Percentiles rank a stretch among this genome's conserved stretches.
Conservation (phyloP, 2,888 invertebrate genomes). For the Caenorhabditis plicata region DNA sequence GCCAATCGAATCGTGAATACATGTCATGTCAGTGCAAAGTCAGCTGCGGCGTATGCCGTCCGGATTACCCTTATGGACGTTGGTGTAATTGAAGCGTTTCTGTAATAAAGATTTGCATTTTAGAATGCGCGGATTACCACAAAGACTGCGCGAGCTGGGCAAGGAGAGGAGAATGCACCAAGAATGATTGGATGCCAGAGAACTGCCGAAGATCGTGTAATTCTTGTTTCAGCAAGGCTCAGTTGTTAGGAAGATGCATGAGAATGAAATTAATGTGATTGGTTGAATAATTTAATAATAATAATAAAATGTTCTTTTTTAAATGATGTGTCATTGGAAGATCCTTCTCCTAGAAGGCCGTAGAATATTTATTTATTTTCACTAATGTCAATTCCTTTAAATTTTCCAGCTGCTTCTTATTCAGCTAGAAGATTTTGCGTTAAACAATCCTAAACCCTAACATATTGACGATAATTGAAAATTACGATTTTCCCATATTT, state of each 20-base stretch:
- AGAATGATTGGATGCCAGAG: constrained; percentile 47
- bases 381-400: neutral
- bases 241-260: neutral
- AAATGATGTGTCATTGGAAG: too few relatives aligned
- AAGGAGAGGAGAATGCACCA: constrained; percentile 43
- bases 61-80: constrained; percentile 50
- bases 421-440: too few relatives aligned
- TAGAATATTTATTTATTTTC: neutral
- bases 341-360: too few relatives aligned
- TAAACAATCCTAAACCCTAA: too few relatives aligned
- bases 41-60: constrained; percentile 50
- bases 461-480: too few relatives aligned
- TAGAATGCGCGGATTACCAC: constrained; percentile 48
- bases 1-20: constrained; percentile 39
- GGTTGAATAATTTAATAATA: too few relatives aligned
- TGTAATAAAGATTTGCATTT: too few relatives aligned
- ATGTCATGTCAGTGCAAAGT: constrained; percentile 57
- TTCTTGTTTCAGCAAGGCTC: constrained; percentile 25
- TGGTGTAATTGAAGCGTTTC: too few relatives aligned
- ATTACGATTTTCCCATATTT: too few relatives aligned
- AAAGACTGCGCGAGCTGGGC: constrained; percentile 44
- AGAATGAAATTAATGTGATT: neutral
- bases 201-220: constrained; percentile 42
- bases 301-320: too few relatives aligned
- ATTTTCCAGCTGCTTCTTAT: neutral